Conservation (phyloP, 2,888 invertebrate genomes). For the Cryptocheilus praepositus region DNA sequence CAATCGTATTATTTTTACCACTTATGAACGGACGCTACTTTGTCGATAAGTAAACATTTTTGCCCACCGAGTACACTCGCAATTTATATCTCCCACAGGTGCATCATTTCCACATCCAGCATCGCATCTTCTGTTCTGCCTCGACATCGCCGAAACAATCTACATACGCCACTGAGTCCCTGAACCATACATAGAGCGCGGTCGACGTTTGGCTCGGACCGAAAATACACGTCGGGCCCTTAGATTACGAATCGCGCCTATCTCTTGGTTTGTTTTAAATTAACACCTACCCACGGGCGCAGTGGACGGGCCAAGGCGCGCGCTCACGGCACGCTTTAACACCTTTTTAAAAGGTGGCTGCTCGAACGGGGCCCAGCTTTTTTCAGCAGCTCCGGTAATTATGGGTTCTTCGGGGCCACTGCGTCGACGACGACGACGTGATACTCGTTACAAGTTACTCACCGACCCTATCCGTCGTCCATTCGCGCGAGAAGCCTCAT, state of each 20-base stretch:
- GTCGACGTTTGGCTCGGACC: conserved; percentile 11
- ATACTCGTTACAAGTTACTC: conserved; percentile 46
- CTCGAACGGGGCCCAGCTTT: conserved; percentile 42
- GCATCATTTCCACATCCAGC: no score
- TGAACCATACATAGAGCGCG: conserved; percentile 22
- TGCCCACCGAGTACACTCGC: no score
- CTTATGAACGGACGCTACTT: no score
- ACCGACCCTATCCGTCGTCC: not conserved
- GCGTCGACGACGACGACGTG: conserved; percentile 47
- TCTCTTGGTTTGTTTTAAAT: conserved; percentile 70
- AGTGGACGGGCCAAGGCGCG: no score
- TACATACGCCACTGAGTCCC: no score
- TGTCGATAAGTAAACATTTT: no score
- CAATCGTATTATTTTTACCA: no score
- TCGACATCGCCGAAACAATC: no score
- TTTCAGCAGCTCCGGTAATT: conserved; percentile 53
- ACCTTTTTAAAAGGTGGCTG: conserved; percentile 64
- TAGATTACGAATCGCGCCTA: conserved; percentile 54
- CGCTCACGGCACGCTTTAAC: conserved; percentile 68
- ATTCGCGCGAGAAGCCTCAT: no score
- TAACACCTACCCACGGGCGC: conserved; percentile 60
- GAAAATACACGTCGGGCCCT: conserved; percentile 28
- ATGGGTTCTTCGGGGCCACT: conserved; percentile 40
- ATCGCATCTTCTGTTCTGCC: no score
- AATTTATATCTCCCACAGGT: no score